These are phyloP conservation scores for Ylistrum balloti DNA, from an alignment of 1,140 invertebrate genomes.

Conservation along the genomic window DNA sequence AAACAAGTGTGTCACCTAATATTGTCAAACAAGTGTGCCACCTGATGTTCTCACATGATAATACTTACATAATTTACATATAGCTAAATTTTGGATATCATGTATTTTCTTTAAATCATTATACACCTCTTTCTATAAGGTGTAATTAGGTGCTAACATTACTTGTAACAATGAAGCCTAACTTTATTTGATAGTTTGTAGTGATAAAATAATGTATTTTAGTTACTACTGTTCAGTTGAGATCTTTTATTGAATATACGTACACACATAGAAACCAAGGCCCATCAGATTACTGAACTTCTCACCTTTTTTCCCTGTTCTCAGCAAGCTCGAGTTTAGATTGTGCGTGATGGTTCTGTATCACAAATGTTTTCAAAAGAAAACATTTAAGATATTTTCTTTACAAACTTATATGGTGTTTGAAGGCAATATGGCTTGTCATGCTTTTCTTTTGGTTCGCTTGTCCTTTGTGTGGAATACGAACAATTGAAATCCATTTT, in stretches of 20 bases:
- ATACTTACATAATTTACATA: too few species aligned
- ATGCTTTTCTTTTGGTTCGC: neutral
- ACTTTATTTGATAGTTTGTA: neutral
- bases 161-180: neutral
- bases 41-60: too few species aligned
- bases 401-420: neutral
- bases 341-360: conserved; percentile 14
- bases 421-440: conserved; percentile 22
- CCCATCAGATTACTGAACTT: neutral
- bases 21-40: too few species aligned
- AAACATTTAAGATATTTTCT: conserved; percentile 35
- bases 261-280: neutral
- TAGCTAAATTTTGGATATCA: too few species aligned
- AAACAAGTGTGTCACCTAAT: too few species aligned
- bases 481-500: neutral
- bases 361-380: neutral
- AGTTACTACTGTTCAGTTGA: neutral
- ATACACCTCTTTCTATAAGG: too few species aligned
- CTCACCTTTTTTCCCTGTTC: neutral
- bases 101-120: too few species aligned
- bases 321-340: conserved; percentile 25
- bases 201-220: neutral
- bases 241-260: neutral
- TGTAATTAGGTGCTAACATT: neutral
- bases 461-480: neutral